These are phyloP conservation scores for Nemopilema nomurai DNA, from an alignment of 30 jellyfish, hydroid and myxozoan species.

Conservation along the genomic window DNA sequence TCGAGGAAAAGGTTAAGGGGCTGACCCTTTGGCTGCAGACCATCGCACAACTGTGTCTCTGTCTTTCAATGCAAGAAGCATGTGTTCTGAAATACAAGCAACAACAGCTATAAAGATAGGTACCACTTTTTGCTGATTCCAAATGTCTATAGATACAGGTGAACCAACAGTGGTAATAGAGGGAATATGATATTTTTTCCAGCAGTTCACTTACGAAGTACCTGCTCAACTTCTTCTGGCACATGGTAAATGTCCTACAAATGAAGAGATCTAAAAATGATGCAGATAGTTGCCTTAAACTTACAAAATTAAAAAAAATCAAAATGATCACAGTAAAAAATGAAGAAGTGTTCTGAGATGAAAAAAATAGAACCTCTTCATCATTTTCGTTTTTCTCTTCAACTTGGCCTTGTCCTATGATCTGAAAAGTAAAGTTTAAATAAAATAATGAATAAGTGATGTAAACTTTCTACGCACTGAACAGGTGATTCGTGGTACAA, in stretches of 20 bases:
- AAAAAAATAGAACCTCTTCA: neutral
- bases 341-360: too few species aligned
- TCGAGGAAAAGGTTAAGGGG: neutral
- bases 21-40: slow-evolving; percentile 98
- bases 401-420: neutral
- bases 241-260: slow-evolving; percentile 40
- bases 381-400: neutral
- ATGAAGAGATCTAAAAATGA: neutral
- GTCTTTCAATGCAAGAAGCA: slow-evolving; percentile 74
- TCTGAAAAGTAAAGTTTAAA: too few species aligned
- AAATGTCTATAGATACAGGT: too few species aligned
- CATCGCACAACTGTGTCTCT: slow-evolving; percentile 88
- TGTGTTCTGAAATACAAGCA: slow-evolving; percentile 57
- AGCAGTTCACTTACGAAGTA: slow-evolving; percentile 17
- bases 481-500: too few species aligned
- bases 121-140: too few species aligned
- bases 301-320: neutral
- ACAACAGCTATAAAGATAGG: too few species aligned
- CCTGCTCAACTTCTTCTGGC: slow-evolving; percentile 31
- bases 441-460: neutral
- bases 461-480: too few species aligned
- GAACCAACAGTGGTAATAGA: too few species aligned
- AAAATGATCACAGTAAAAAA: too few species aligned
- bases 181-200: neutral
- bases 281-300: neutral